Evolutionary conservation across 1,140 invertebrate species (phyloP).

Genomic region (Agrilus planipennis): DNA sequence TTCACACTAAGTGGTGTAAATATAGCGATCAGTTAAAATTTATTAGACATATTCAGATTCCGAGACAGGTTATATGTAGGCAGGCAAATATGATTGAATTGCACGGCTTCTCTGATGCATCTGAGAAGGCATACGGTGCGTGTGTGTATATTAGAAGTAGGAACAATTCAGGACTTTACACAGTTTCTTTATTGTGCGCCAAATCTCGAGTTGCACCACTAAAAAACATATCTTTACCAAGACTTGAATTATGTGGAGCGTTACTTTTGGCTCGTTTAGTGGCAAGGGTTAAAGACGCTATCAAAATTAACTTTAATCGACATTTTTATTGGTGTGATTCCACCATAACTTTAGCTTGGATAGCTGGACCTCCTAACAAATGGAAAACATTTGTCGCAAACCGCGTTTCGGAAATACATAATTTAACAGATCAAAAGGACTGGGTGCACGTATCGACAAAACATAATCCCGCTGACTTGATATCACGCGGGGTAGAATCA

Average conservation of each 20-base stretch:
- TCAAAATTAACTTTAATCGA: neutral
- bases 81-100: no score
- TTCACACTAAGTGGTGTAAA: no score
- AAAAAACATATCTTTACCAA: constrained; percentile 18
- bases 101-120: no score
- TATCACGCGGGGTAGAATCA: constrained; percentile 25
- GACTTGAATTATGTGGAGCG: constrained; percentile 19
- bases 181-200: constrained; percentile 22
- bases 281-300: constrained; percentile 1
- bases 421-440: constrained; percentile 2
- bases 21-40: no score
- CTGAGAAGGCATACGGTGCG: no score
- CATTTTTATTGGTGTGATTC: constrained; percentile 4
- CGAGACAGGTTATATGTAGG: no score
- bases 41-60: no score
- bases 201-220: constrained; percentile 33
- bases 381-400: constrained; percentile 14
- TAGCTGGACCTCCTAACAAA: constrained; percentile 9
- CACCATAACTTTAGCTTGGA: constrained; percentile 12
- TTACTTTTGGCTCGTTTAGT: constrained; percentile 11
- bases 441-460: constrained; percentile 26
- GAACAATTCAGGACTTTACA: no score
- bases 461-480: constrained; percentile 32
- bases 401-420: constrained; percentile 9
- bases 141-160: no score